These are phyloP conservation scores for Numenius arquata DNA, from an alignment of 2,113 vertebrate genomes.

Conservation along the genomic window DNA sequence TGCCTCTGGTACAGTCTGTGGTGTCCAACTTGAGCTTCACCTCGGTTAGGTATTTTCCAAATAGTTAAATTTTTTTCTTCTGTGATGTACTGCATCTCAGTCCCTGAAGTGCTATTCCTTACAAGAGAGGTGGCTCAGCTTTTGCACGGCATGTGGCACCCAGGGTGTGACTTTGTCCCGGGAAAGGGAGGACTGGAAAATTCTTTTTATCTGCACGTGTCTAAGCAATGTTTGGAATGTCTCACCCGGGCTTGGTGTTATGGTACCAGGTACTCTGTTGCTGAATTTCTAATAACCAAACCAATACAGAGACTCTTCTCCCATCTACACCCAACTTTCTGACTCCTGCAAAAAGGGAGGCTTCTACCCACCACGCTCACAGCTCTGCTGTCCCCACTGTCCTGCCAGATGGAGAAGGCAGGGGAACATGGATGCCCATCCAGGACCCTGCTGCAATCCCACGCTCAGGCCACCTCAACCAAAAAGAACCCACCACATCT, in stretches of 20 bases:
- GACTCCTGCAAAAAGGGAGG: not conserved
- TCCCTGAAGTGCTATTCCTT: not conserved
- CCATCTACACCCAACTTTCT: not conserved
- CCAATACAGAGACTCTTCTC: not conserved
- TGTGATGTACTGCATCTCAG: not conserved
- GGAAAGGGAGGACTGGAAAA: not conserved
- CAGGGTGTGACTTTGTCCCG: not conserved
- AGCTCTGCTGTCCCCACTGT: not conserved
- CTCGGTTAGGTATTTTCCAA: not conserved
- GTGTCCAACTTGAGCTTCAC: not conserved
- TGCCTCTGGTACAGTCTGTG: fast-evolving
- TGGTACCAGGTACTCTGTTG: not conserved
- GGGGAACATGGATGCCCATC: fast-evolving
- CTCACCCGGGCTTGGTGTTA: not conserved
- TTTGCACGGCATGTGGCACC: not conserved
- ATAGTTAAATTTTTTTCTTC: not conserved
- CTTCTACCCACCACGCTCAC: not conserved
- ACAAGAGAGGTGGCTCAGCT: not conserved
- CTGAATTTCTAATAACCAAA: not conserved
- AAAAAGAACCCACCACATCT: too few relatives aligned
- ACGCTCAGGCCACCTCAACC: not conserved
- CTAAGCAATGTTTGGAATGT: not conserved
- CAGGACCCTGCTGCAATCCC: fast-evolving
- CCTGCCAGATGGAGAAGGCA: not conserved
- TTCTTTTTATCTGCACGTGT: not conserved